phyloP scores from a whole-genome alignment of 2,113 vertebrate genomes.

The Excalfactoria chinensis region DNA sequence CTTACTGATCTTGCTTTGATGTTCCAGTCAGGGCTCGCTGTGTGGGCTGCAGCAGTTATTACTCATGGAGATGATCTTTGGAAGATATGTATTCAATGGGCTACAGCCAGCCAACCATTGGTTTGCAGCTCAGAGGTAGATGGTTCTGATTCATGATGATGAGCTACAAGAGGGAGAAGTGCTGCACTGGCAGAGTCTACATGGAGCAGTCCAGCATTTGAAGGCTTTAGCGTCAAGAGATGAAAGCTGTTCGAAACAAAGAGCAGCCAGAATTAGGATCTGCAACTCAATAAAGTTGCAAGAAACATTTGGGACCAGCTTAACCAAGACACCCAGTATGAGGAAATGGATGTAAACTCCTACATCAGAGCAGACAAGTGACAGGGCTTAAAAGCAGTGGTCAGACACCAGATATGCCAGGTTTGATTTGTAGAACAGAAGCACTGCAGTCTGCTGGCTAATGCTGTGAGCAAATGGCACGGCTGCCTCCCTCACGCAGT shows the following conservation, averaged over 20 bases:
- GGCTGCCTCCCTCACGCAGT: fast-evolving
- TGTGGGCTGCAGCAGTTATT: background rate
- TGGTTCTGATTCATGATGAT: background rate
- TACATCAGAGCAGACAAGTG: background rate
- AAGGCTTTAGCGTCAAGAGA: background rate
- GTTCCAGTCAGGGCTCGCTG: background rate
- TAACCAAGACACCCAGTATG: background rate
- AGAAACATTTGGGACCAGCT: background rate
- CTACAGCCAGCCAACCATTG: background rate
- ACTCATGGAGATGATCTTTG: background rate
- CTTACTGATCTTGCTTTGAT: background rate
- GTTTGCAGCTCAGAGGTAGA: background rate
- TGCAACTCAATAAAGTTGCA: background rate
- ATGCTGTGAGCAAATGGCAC: fast-evolving
- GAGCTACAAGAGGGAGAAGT: background rate
- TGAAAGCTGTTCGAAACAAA: background rate
- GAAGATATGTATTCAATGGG: background rate
- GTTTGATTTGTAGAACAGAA: background rate
- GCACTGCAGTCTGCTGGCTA: background rate
- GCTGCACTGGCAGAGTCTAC: background rate
- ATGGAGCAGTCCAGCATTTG: background rate
- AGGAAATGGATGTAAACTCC: background rate
- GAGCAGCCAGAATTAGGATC: background rate
- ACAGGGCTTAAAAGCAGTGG: background rate
- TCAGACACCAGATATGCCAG: background rate